Conservation (phyloP, 2,888 invertebrate genomes). For the Magallana nippona region DNA sequence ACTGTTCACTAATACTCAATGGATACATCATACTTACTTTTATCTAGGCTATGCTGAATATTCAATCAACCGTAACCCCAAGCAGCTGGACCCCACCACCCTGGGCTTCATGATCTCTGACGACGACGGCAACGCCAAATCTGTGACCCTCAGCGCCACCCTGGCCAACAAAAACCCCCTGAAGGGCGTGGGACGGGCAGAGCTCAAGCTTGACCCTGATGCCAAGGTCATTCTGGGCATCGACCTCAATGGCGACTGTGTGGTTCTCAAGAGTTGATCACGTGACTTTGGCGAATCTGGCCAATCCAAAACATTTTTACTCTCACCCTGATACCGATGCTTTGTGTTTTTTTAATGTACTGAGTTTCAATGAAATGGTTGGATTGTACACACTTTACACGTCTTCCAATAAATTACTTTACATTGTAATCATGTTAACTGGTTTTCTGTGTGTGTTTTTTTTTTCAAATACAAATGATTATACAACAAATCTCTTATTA, state of each 20-base stretch:
- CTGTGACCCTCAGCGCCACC: slow-evolving; percentile 49
- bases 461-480: too few species aligned
- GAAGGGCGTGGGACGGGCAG: slow-evolving; percentile 56
- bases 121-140: slow-evolving; percentile 53
- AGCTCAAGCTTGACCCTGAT: slow-evolving; percentile 56
- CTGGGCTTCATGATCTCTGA: slow-evolving; percentile 48
- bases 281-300: neutral
- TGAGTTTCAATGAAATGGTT: too few species aligned
- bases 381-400: too few species aligned
- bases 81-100: slow-evolving; percentile 47
- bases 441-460: too few species aligned
- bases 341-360: too few species aligned
- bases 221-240: slow-evolving; percentile 57
- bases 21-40: neutral
- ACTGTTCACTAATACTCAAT: too few species aligned
- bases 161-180: slow-evolving; percentile 58
- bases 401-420: too few species aligned
- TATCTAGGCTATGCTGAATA: slow-evolving; percentile 51
- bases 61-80: slow-evolving; percentile 53
- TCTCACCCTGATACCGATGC: too few species aligned
- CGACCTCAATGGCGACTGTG: slow-evolving; percentile 60
- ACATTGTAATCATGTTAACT: too few species aligned
- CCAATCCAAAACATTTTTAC: too few species aligned
- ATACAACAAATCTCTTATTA: too few species aligned
- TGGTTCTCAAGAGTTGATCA: slow-evolving; percentile 46